A percentile compares a stretch with the other conserved stretches of the same genome.
These are phyloP conservation scores for Chrysopa pallens DNA, from an alignment of 1,140 invertebrate species.

Conservation along the genomic window DNA sequence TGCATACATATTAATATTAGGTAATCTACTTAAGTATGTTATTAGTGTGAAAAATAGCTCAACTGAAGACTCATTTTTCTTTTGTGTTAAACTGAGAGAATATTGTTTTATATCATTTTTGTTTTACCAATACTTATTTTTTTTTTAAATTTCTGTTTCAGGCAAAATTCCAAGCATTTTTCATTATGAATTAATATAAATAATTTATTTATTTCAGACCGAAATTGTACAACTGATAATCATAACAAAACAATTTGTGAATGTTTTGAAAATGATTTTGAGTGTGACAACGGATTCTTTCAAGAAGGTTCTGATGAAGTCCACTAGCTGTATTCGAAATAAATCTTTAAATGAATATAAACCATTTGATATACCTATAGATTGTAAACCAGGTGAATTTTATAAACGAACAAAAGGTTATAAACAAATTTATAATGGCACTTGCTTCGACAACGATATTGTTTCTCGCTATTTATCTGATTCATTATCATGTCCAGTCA, in stretches of 20 bases:
- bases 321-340: constrained; percentile 39
- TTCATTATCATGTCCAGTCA: constrained; percentile 41
- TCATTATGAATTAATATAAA: too few relatives aligned
- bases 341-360: constrained; percentile 30
- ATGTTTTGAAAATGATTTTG: constrained; percentile 65
- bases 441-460: constrained; percentile 44
- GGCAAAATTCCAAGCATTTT: too few relatives aligned
- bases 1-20: too few relatives aligned
- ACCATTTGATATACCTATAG: constrained; percentile 42
- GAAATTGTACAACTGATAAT: too few relatives aligned
- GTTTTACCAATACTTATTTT: too few relatives aligned
- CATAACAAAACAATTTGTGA: constrained; percentile 28
- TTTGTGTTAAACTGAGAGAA: too few relatives aligned
- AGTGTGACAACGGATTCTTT: constrained; percentile 47
- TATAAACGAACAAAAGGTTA: constrained; percentile 78
- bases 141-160: too few relatives aligned
- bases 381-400: constrained; percentile 49
- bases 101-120: too few relatives aligned
- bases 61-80: too few relatives aligned
- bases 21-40: too few relatives aligned
- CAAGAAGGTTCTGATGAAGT: constrained; percentile 10
- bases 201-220: too few relatives aligned
- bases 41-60: too few relatives aligned
- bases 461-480: constrained; percentile 53
- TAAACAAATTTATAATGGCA: constrained; percentile 60